Conservation (phyloP, 2,888 invertebrate species). For the Nasonia oneida region DNA sequence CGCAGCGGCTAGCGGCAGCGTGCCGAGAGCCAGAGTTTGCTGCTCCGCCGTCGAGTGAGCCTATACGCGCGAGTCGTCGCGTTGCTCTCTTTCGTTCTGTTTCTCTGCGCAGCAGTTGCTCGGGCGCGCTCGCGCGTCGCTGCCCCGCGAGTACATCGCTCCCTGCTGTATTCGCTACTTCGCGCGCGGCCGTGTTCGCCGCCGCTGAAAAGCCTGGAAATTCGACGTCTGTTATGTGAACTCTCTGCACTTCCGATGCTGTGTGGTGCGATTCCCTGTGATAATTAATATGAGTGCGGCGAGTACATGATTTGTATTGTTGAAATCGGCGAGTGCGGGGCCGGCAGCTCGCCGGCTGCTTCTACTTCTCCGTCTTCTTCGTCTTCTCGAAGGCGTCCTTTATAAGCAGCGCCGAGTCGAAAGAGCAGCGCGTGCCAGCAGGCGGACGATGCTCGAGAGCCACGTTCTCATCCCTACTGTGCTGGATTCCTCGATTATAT, state of each 20-base stretch:
- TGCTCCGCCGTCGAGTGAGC: constrained; percentile 53
- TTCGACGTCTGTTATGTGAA: not conserved
- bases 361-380: not conserved
- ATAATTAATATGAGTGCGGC: constrained; percentile 9
- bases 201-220: not conserved
- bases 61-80: not conserved
- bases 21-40: constrained; percentile 54
- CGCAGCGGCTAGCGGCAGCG: constrained; percentile 4
- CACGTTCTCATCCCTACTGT: constrained; percentile 31
- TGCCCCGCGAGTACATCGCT: constrained; percentile 5
- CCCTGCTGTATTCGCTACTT: not conserved
- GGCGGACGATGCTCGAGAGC: constrained; percentile 29
- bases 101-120: not conserved
- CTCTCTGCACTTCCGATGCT: not conserved
- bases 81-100: constrained; percentile 4
- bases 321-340: constrained; percentile 8
- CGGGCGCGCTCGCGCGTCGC: constrained; percentile 4
- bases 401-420: not conserved
- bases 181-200: not conserved
- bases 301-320: constrained; percentile 5
- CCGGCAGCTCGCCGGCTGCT: not conserved
- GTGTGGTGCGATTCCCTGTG: not conserved
- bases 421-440: constrained; percentile 7
- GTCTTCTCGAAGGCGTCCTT: constrained; percentile 13
- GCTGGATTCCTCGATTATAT: constrained; percentile 59